Conservation (phyloP, 2,888 invertebrate species). For the Resseliella maxima region DNA sequence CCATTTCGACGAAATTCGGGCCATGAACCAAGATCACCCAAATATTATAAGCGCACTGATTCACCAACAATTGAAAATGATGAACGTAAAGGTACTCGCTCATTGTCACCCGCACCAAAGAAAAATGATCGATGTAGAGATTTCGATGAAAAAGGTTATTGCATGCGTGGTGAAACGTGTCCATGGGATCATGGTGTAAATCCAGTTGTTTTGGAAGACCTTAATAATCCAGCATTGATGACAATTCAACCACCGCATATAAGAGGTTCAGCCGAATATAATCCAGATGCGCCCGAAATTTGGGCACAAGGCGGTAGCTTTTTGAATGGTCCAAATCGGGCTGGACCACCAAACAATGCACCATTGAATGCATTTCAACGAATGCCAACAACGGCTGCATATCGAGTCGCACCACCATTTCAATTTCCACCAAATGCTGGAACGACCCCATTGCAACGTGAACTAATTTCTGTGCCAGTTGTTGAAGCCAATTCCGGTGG, state of each 20-base stretch:
- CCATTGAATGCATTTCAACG: slow-evolving; percentile 62
- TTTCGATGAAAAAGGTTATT: slow-evolving; percentile 86
- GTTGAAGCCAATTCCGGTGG: slow-evolving; percentile 68
- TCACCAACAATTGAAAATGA: slow-evolving; percentile 60
- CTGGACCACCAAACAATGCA: slow-evolving; percentile 59
- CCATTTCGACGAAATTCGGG: slow-evolving; percentile 46
- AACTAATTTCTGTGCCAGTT: slow-evolving; percentile 82
- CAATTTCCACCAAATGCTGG: slow-evolving; percentile 62
- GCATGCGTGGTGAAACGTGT: slow-evolving; percentile 96
- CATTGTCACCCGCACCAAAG: slow-evolving; percentile 27
- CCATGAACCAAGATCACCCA: slow-evolving; percentile 47
- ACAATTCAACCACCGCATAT: slow-evolving; percentile 64
- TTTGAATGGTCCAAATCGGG: slow-evolving; percentile 58
- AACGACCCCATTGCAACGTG: slow-evolving; percentile 70
- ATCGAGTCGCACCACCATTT: slow-evolving; percentile 64
- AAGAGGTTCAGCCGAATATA: slow-evolving; percentile 73
- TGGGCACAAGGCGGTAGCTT: slow-evolving; percentile 66
- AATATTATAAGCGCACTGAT: slow-evolving; percentile 57
- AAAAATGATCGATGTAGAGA: slow-evolving; percentile 44
- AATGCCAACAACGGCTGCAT: slow-evolving; percentile 62
- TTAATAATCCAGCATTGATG: slow-evolving; percentile 68
- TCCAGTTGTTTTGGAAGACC: slow-evolving; percentile 94
- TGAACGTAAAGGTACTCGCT: slow-evolving; percentile 67
- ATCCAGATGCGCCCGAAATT: slow-evolving; percentile 85
- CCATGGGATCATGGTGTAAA: slow-evolving; percentile 97